Conservation (phyloP, 2,888 invertebrate genomes). For the Ctena decussata region DNA sequence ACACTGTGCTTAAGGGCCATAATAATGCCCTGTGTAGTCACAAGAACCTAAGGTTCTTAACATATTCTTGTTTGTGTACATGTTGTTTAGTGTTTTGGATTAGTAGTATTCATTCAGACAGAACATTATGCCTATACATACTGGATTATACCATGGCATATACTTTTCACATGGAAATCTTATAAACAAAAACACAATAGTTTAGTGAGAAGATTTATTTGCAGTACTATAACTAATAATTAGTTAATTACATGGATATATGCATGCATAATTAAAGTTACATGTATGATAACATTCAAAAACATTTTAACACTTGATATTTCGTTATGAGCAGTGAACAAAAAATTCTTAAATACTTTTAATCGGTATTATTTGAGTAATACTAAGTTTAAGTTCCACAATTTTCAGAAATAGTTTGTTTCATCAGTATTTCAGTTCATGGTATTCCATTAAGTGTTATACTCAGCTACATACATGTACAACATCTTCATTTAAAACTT, state of each 20-base stretch:
- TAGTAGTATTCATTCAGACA: too few relatives aligned
- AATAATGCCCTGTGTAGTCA: conserved; percentile 13
- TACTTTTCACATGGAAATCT: too few relatives aligned
- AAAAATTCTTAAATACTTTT: too few relatives aligned
- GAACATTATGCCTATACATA: too few relatives aligned
- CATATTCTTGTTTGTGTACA: background rate
- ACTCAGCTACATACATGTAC: too few relatives aligned
- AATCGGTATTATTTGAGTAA: too few relatives aligned
- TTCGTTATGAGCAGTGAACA: too few relatives aligned
- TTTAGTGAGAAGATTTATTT: too few relatives aligned
- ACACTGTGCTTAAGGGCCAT: conserved; percentile 15
- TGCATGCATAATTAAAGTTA: background rate
- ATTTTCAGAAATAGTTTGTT: background rate
- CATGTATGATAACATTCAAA: background rate
- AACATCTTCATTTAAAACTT: too few relatives aligned
- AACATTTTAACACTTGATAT: background rate
- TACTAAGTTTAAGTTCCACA: background rate
- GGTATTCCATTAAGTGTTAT: background rate
- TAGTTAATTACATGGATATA: background rate
- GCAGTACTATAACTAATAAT: background rate
- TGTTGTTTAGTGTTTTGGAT: background rate
- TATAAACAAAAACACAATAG: too few relatives aligned
- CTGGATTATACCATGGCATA: too few relatives aligned
- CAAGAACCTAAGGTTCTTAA: conserved; percentile 4
- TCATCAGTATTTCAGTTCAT: background rate